Evolutionary conservation across 2,113 vertebrate species (phyloP), one percentile per base, ranked within the genome.

Genomic region (Dendropsophus ebraccatus): DNA sequence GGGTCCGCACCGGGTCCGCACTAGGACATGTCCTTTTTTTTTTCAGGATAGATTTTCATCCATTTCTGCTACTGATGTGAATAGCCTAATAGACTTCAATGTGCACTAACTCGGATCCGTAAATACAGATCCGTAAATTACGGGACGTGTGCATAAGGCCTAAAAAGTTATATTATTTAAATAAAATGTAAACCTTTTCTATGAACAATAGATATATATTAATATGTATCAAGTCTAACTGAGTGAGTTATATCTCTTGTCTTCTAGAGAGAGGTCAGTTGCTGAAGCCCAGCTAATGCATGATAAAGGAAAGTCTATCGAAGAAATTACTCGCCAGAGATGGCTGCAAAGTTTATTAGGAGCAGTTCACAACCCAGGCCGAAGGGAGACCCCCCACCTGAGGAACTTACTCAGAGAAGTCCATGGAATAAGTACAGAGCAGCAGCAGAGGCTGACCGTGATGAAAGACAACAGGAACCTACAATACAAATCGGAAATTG

Each of bases 261-360:
- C 12, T 74, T 81, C 25, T 62, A 87, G 85, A 49, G 77, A 87
- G 49, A 73, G 85, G 50, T 74, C 85, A 50, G 85, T 87, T 74
- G n/a, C 85, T 7, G 85, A 87, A 17, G 67, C 67, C 32, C 85
- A 87, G 41, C 54, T 87, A 25, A 87, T 87, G 85, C 85, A 87
- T 21, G 85, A 87, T 70, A 87, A 81, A 74, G 85, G 77, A 81
- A 87, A 81, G 28, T 74, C 78, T n/a, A 81, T 87, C 50, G 67
- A 87, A 87, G 85, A 87, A 74, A n/a, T 87, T n/a, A 80, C n/a
- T 62, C 77, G 85, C 25, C 77, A 81, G 37, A 58, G 69, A 60
- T 87, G 85, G 85, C 47, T 87, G 60, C 77, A 87, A 72, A 30
- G 45, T 17, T 62, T 87, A 50, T 54, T 87, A 37, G 78, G 37